Percentiles rank a stretch among this genome's conserved stretches.
Evolutionary conservation across 2,797 vertebrate genomes (phyloP).

Genomic region (Spinus olivaceus): DNA sequence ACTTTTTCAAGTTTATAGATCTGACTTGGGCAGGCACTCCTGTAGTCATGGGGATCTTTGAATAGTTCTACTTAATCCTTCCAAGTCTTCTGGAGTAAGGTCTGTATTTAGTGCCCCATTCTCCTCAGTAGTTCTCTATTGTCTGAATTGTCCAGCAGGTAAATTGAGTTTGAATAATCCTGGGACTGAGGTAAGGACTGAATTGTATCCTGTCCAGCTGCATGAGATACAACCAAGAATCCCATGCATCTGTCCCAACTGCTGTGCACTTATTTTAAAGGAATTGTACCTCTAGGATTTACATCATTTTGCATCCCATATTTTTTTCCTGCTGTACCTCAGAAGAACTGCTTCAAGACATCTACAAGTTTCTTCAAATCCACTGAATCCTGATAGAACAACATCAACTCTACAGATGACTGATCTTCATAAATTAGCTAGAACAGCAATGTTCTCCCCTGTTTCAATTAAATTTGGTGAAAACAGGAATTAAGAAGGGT

Average conservation of each 20-base stretch:
- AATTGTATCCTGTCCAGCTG: not conserved
- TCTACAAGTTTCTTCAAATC: not conserved
- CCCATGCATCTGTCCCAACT: not conserved
- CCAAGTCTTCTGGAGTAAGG: not conserved
- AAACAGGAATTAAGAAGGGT: conserved; percentile 52
- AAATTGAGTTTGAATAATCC: not conserved
- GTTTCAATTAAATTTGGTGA: conserved; percentile 25
- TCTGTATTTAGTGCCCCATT: not conserved
- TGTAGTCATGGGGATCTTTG: not conserved
- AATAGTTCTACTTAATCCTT: not conserved
- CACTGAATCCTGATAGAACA: not conserved
- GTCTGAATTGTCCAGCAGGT: not conserved
- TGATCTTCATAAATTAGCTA: conserved; percentile 1
- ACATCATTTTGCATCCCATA: not conserved
- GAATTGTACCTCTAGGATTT: not conserved
- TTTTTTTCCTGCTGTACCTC: not conserved
- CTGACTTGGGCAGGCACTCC: not conserved
- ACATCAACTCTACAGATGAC: not conserved
- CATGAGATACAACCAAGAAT: not conserved
- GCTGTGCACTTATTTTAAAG: not conserved
- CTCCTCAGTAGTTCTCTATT: not conserved
- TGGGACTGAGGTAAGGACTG: not conserved
- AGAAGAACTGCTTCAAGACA: not conserved
- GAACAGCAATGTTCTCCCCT: not conserved
- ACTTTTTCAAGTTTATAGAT: not conserved